phyloP scores from a whole-genome alignment of 2,113 vertebrate species.

The Sebastes schlegelii region DNA sequence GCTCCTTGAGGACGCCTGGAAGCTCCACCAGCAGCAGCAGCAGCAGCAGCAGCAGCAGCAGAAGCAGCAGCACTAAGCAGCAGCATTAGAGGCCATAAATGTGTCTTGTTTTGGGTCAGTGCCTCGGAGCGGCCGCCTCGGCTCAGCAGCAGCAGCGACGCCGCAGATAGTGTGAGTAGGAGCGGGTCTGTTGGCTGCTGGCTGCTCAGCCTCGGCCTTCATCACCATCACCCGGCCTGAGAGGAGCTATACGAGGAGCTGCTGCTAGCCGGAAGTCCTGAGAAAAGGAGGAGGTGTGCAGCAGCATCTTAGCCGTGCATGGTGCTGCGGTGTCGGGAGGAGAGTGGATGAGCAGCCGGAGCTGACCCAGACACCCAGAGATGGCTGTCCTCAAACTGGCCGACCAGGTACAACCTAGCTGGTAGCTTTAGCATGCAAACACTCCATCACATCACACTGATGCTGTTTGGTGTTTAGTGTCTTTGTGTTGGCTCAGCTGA shows the following conservation, averaged over 20 bases:
- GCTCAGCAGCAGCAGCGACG: slow-evolving; percentile 37
- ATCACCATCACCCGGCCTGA: slow-evolving; percentile 31
- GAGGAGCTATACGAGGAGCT: background rate
- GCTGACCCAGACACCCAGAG: slow-evolving; percentile 78
- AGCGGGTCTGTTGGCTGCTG: slow-evolving; percentile 72
- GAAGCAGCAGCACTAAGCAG: no score
- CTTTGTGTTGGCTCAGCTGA: background rate
- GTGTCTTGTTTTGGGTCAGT: no score
- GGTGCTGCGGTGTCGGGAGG: slow-evolving; percentile 52
- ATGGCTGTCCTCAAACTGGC: slow-evolving; percentile 88
- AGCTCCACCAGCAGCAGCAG: slow-evolving; percentile 15
- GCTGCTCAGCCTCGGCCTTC: slow-evolving; percentile 67
- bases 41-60: background rate
- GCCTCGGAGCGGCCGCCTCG: slow-evolving; percentile 49
- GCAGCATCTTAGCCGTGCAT: slow-evolving; percentile 13
- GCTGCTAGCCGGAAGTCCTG: no score
- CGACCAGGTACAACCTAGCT: slow-evolving; percentile 85
- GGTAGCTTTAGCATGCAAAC: slow-evolving; percentile 53
- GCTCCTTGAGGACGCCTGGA: slow-evolving; percentile 3
- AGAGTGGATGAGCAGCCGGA: slow-evolving; percentile 75
- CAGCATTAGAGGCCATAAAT: no score
- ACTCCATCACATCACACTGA: background rate
- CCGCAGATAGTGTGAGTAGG: slow-evolving; percentile 71
- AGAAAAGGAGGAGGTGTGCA: no score
- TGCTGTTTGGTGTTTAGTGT: background rate